Base-by-base conservation (phyloP, 2,797 vertebrate genomes). In the Chelonia mydas region DNA sequence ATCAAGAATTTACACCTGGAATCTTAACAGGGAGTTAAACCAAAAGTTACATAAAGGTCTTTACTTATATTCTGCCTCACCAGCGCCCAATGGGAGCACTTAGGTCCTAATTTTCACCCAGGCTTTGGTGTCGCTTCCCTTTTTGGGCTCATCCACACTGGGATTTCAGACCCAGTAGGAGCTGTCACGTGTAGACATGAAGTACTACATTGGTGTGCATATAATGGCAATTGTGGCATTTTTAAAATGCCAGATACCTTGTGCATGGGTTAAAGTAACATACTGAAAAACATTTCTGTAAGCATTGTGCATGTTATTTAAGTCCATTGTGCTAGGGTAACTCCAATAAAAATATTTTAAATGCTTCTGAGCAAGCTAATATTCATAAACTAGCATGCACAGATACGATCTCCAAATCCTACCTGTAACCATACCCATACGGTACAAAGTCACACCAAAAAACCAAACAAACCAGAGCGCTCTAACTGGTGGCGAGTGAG, bases 131-230 rank as follows among this genome's bases (percentile, higher is more conserved):
- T 95, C 92, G 92, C 91, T 95, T 94, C n/a, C 80, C 83, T 90
- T 96, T 82, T 89, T 94, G 90, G 93, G 90, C 95, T 94, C 93
- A 78, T 96, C 86, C 94, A 94, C 95, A 96, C 90, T 6, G 88
- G 84, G 86, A 93, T 97, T 97, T 97, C 94, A 97, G 87, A 87
- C 94, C 82, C 95, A 91, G 94, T 95, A 92, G 96, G 94, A 96
- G 77, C 59, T 50, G 65, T 90, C 94, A 90, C 87, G 55, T 92
- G 96, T 87, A 93, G 94, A 87, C 81, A 90, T 3, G 78, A 96
- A 10, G 21, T 25, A 72, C 80, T 88, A 74, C 47, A 92, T 90
- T 93, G 94, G 94, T 96, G 94, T 92, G 92, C 96, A 93, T 96
- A 94, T 79, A 93, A 96, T 93, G 0, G 0, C 93, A 94, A 55